Evolutionary conservation across 1,140 invertebrate genomes (phyloP).

Genomic region (Sycophila sp.): DNA sequence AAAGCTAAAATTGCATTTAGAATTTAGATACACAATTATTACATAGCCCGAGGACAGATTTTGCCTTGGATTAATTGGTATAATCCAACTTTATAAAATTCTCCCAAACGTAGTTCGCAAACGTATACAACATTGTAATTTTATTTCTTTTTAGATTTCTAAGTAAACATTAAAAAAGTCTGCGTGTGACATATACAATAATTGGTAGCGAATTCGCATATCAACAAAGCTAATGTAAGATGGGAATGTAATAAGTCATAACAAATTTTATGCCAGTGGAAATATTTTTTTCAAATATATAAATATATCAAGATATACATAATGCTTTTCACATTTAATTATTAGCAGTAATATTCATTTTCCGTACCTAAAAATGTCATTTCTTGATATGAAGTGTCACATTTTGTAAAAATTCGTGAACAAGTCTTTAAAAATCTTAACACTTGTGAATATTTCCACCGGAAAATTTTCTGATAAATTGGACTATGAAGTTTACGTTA

Average conservation of each 20-base stretch:
- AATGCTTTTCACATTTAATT: no score
- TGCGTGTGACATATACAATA: background rate
- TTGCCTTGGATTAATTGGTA: background rate
- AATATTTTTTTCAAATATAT: constrained; percentile 28
- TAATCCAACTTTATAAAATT: constrained; percentile 12
- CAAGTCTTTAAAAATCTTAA: no score
- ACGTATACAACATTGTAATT: background rate
- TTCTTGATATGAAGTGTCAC: no score
- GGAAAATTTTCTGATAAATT: no score
- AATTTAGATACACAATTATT: constrained; percentile 29
- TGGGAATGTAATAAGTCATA: constrained; percentile 25
- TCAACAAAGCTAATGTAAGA: constrained; percentile 5
- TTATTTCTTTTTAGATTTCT: background rate
- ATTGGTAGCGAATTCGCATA: background rate
- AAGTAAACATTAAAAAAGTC: constrained; percentile 12
- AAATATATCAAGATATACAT: no score
- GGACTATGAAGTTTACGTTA: no score
- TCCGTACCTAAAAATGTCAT: no score
- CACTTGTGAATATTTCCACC: no score
- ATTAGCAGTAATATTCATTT: no score
- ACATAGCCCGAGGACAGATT: constrained; percentile 23
- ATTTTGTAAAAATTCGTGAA: no score
- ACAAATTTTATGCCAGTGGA: constrained; percentile 6
- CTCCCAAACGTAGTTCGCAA: background rate
- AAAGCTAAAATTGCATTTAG: constrained; percentile 35